These are phyloP conservation scores for Rhabdophis nuchalis DNA, from an alignment of 2,797 vertebrate species.

Conservation along the genomic window DNA sequence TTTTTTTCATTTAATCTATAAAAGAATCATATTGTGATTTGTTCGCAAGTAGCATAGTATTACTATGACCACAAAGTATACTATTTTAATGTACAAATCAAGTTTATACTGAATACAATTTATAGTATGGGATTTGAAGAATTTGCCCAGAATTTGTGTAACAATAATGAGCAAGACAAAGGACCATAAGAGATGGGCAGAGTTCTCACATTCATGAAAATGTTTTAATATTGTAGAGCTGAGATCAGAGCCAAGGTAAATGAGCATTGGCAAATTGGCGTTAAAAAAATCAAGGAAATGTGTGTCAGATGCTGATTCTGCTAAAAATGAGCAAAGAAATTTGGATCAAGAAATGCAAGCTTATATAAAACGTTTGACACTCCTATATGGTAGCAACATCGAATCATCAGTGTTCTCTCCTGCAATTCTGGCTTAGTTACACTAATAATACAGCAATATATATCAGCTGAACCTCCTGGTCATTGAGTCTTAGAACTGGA, in stretches of 20 bases:
- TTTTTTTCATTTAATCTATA: neutral
- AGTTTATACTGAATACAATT: neutral
- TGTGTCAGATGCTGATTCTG: neutral
- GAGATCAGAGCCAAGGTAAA: neutral
- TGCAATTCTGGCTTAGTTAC: neutral
- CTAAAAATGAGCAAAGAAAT: neutral
- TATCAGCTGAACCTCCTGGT: neutral
- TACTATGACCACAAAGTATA: neutral
- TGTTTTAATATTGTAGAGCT: neutral
- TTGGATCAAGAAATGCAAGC: neutral
- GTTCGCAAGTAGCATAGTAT: neutral
- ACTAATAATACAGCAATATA: neutral
- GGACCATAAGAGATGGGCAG: neutral
- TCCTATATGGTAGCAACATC: neutral
- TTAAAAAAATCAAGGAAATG: neutral
- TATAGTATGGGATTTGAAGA: too few species aligned
- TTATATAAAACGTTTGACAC: neutral
- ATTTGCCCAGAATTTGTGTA: neutral
- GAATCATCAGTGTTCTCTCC: neutral
- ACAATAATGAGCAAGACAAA: neutral
- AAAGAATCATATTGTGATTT: neutral
- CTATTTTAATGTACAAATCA: neutral
- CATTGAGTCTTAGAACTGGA: neutral
- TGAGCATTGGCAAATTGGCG: neutral
- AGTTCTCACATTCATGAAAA: neutral